Conservation (phyloP, 2,113 vertebrate species). For the Poicephalus gulielmi region DNA sequence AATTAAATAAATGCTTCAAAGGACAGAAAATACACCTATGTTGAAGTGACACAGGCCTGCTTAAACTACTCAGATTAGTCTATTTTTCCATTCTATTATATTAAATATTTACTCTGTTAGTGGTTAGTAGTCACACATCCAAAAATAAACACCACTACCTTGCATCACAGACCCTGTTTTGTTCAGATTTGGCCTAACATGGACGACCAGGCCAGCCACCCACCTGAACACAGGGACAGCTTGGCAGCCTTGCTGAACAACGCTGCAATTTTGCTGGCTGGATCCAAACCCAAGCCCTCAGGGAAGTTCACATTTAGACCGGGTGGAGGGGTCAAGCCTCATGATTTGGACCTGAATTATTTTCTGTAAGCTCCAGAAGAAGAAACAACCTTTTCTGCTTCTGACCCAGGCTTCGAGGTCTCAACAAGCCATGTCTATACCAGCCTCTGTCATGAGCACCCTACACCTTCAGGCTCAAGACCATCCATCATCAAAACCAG, state of each 20-base stretch:
- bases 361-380: neutral
- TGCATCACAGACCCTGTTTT: constrained; percentile 30
- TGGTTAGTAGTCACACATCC: constrained; percentile 7
- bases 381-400: neutral
- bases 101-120: constrained; percentile 54
- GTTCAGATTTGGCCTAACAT: neutral
- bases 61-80: neutral
- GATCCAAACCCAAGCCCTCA: neutral
- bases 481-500: neutral
- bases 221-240: neutral
- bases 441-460: neutral
- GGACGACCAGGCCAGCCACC: neutral
- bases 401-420: neutral
- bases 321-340: neutral
- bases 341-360: neutral
- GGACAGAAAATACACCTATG: neutral
- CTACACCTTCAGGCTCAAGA: neutral
- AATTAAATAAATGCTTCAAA: neutral
- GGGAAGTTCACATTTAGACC: neutral
- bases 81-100: constrained; percentile 26
- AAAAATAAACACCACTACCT: constrained; percentile 40
- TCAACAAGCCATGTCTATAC: neutral
- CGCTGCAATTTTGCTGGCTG: fast-evolving
- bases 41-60: neutral
- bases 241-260: neutral